phyloP scores from a whole-genome alignment of 2,113 vertebrate genomes.

The Bungarus multicinctus region DNA sequence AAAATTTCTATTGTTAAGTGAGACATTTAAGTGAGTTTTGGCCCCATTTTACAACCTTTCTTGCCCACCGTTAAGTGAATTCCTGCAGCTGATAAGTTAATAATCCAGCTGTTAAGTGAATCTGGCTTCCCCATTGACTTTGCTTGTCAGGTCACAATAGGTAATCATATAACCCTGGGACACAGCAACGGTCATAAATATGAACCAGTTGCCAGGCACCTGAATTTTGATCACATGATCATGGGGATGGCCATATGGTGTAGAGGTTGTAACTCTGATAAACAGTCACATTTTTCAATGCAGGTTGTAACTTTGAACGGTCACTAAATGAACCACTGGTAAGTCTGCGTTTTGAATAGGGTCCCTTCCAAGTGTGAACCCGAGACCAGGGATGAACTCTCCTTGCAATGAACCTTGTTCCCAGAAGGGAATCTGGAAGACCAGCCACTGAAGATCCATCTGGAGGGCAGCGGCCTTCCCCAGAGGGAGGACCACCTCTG shows the following conservation, averaged over 20 bases:
- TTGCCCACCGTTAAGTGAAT: not conserved
- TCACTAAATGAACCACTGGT: no score
- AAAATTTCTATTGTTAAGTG: not conserved
- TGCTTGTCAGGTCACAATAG: not conserved
- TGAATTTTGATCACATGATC: not conserved
- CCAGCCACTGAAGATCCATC: not conserved
- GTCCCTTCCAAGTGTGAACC: not conserved
- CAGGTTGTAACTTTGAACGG: no score
- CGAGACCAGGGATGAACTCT: not conserved
- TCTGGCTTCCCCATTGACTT: not conserved
- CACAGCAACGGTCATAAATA: not conserved
- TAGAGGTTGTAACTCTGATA: no score
- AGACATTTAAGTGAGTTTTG: not conserved
- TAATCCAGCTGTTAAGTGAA: not conserved
- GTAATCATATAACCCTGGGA: not conserved
- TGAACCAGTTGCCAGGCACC: not conserved
- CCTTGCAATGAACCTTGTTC: not conserved
- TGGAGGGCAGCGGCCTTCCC: not conserved
- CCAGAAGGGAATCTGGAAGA: not conserved
- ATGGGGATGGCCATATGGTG: no score
- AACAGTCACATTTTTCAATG: no score
- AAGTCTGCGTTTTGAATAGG: not conserved
- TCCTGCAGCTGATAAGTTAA: not conserved
- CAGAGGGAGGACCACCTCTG: not conserved
- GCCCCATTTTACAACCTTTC: not conserved